Conservation (phyloP, 1,140 invertebrate species). For the Drosophila saltans region DNA sequence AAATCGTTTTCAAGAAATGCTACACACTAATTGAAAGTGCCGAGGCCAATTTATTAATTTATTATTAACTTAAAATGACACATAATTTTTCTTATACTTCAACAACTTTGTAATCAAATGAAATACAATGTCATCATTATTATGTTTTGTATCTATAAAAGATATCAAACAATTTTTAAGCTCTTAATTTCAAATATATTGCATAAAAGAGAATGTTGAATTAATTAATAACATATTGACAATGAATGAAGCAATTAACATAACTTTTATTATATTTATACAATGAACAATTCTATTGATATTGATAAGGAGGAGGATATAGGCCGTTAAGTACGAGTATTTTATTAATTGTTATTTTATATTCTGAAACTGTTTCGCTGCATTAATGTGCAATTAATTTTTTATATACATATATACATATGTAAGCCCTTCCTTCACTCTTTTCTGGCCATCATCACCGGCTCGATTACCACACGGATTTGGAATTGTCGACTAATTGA, state of each 20-base stretch:
- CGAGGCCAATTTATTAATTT: too few species aligned
- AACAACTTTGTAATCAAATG: too few species aligned
- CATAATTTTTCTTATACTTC: too few species aligned
- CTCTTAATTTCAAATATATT: neutral
- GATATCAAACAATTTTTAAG: neutral
- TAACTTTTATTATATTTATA: slow-evolving; percentile 59
- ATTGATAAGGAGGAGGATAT: slow-evolving; percentile 20
- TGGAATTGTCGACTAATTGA: slow-evolving; percentile 59
- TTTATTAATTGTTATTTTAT: slow-evolving; percentile 54
- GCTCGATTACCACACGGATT: slow-evolving; percentile 18
- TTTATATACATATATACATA: slow-evolving; percentile 48
- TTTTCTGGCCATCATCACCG: neutral
- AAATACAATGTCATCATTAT: too few species aligned
- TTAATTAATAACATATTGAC: slow-evolving; percentile 74
- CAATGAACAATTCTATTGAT: slow-evolving; percentile 46
- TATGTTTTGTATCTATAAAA: too few species aligned
- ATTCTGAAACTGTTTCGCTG: slow-evolving; percentile 41
- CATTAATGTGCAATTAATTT: slow-evolving; percentile 78
- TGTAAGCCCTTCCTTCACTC: too few species aligned
- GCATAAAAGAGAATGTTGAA: slow-evolving; percentile 66
- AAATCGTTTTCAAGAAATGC: too few species aligned
- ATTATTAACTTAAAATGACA: too few species aligned
- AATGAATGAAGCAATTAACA: slow-evolving; percentile 69
- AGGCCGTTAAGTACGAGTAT: slow-evolving; percentile 44
- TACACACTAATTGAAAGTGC: too few species aligned